Evolutionary conservation across 1,140 invertebrate genomes (phyloP), one percentile per base, ranked within the genome.

Genomic region (Bombus haemorrhoidalis): DNA sequence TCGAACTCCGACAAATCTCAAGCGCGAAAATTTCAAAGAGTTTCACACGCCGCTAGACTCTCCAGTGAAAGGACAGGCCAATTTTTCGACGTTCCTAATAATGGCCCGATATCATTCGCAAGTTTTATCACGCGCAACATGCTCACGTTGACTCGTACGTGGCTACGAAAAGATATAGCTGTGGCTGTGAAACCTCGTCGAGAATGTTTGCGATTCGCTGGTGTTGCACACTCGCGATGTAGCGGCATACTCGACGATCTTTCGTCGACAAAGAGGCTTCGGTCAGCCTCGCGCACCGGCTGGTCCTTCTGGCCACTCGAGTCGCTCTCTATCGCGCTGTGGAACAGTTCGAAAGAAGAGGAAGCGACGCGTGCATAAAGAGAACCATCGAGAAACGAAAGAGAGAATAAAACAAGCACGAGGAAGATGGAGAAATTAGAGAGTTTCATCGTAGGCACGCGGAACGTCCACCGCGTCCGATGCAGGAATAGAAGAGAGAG

Each of bases 261-360:
- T 89, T 81, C 66, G 76, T 86, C 64, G 57, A 89, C 89, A 90
- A 89, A 89, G 88, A 89, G 88, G 43, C 64, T 84, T 87, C 71
- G 80, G 84, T 77, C 75, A 78, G 53, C 74, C 68, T 32, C 41
- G 79, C 78, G 57, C 64, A 81, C 59, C 68, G 34, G 12, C 68
- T 76, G 13, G 47, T 80, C 64, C 83, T 41, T 59, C 79, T 82
- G 57, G 64, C 64, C 79, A 68, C 75, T 86, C 32, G 53, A 72
- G 3, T 5, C 13, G 12, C 32, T 53, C 47, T 85, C 66, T 57
- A 43, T 72, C 39, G 34, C 75, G 37, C n/a, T 83, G 72, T 32
- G 68, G 39, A 83, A 72, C 80, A 25, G 62, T 41, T n/a, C 34
- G 84, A 57, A 69, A 32, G 57, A 34, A 64, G 66, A 79, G 12